Base-by-base conservation (phyloP, 2,888 invertebrate genomes). In the Thereva unica region DNA sequence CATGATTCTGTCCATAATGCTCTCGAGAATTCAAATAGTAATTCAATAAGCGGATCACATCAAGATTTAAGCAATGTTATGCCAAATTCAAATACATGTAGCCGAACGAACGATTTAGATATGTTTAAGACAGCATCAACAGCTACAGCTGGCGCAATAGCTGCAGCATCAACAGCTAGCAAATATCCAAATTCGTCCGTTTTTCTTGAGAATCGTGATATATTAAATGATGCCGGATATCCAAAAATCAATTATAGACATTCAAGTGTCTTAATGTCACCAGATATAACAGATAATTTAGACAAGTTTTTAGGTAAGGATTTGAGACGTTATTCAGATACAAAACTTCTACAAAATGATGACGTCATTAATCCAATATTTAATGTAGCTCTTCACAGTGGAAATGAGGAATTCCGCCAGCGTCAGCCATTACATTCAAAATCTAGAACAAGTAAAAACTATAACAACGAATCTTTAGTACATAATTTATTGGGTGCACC, bases 1-100 rank as follows among this genome's bases (percentile, higher is more conserved):
- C 80, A 80, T 67, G 81, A 80, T 71, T 80, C 80, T 65, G 77
- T 80, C 69, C 81, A 81, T 71, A 81, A 81, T 71, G 80, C 80
- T 50, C 76, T 80, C 57, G 79, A 80, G 73, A 78, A 79, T 65
- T 80, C 80, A 47, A 74, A 79, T 54, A 78, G 78, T 69, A 78
- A 78, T 66, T 80, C 80, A n/a, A 76, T 77, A 35, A 78, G 76
- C 67, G 78, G 79, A 53, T 80, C 80, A 5, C 75, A 77, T 4
- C 80, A 80, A 67, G 78, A 80, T 75, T 75, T 80, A 68, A 80
- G 78, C 68, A 69, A 69, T 57, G 23, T 63, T 41, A 59, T 59
- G 59, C 59, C 59, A 49, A 66, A 49, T 44, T 47, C 66, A 12
- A 64, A 45, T 55, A 57, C 53, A 45, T 59, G 61, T 50, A 40